These are phyloP conservation scores for Cricetomys ansorgei DNA, from an alignment of 2,113 vertebrate species.

Conservation along the genomic window DNA sequence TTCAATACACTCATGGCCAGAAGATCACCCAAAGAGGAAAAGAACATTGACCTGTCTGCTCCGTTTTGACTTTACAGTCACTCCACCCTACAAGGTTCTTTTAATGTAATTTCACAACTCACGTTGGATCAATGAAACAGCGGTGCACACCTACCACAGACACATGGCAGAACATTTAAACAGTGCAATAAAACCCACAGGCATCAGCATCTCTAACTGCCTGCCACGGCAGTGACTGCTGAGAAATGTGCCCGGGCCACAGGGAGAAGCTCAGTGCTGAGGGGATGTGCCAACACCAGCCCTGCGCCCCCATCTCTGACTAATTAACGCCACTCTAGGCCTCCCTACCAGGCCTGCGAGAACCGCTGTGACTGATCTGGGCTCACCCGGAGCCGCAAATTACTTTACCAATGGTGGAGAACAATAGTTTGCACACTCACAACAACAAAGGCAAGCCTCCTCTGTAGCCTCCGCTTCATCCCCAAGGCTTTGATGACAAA, in stretches of 20 bases:
- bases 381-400: slow-evolving; percentile 89
- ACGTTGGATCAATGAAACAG: neutral
- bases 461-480: slow-evolving; percentile 60
- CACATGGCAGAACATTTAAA: slow-evolving; percentile 9
- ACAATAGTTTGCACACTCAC: slow-evolving; percentile 83
- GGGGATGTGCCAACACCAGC: slow-evolving; percentile 84
- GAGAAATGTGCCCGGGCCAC: slow-evolving; percentile 76
- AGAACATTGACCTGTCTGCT: neutral
- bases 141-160: neutral
- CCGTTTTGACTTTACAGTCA: neutral
- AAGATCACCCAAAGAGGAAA: neutral
- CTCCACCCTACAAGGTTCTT: neutral
- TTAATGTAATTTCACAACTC: neutral
- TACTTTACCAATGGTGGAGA: slow-evolving; percentile 85
- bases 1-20: neutral
- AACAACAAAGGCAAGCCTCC: slow-evolving; percentile 81
- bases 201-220: slow-evolving; percentile 26
- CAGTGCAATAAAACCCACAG: neutral
- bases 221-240: neutral
- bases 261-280: slow-evolving; percentile 85
- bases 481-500: slow-evolving; percentile 82
- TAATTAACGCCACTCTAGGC: slow-evolving; percentile 92
- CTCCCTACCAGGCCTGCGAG: slow-evolving; percentile 85
- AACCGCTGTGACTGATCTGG: slow-evolving; percentile 86
- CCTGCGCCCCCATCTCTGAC: slow-evolving; percentile 87